Base-by-base conservation (phyloP, 2,888 invertebrate species). In the Agrilus cyanescens region DNA sequence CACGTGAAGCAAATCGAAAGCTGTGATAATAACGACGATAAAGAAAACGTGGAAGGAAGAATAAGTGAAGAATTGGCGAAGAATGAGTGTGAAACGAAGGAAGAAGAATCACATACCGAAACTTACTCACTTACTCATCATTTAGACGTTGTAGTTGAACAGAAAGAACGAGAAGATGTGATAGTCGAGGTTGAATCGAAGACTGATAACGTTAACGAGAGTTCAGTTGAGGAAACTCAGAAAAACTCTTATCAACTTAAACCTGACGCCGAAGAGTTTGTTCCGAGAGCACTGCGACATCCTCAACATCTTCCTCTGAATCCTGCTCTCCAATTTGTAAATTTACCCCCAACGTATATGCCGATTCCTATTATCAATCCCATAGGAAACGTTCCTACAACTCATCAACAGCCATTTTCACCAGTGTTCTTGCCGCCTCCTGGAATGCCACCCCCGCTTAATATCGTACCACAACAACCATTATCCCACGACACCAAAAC, bases 241-340 rank as follows among this genome's bases (percentile, higher is more conserved):
- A 15, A 33, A 33, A 14, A 13, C 14, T 33, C 15, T 8, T 43
- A 43, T 4, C 30, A 37, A 18, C 50, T 66, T 35, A 65, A 65
- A 51, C 62, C 66, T 7, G 67, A 68, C 46, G 68, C 68, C 4
- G 61, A 67, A 58, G 67, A 67, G 52, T 68, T 68, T 50, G 50
- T 67, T n/a, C 68, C 67, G 4, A 55, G 65, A 42, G 54, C 57
- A n/a, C 61, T 61, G 40, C 55, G 59, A 32, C 47, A 47, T 4
- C 47, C 50, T 14, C 52, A 53, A 37, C 49, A 50, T n/a, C 48
- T 56, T 30, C 45, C 50, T 40, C 35, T 53, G 20, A 51, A 50
- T 42, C 56, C 55, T 5, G 52, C 52, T 33, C 43, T 60, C 4
- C 59, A 59, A 29, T 59, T 56, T 45, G 52, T 61, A 35, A 61